Evolutionary conservation across 2,797 vertebrate genomes (phyloP), one percentile per base, ranked within the genome.

Genomic region (Astyanax mexicanus): DNA sequence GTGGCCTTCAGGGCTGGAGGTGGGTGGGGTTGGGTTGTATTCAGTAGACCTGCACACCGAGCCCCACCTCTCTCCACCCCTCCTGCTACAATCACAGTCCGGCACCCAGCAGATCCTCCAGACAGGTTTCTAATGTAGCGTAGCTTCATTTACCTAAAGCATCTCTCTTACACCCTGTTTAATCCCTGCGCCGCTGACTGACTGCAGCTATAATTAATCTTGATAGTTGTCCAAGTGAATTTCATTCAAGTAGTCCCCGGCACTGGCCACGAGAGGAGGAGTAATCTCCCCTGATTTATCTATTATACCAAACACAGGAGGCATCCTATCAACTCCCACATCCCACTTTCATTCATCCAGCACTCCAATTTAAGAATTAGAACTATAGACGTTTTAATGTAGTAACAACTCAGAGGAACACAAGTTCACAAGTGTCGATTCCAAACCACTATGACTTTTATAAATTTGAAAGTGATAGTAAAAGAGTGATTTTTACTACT

Each of bases 201-300:
- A 17, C 21, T 66, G 40, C n/a, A 47, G 29, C 13, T 40, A 11
- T 66, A 27, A 66, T 47, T 66, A 66, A 66, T 66, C 42, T 11
- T 27, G 60, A 42, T 42, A 3, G 19, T 45, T n/a, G 62, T 47
- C 42, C 23, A 29, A 47, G 23, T 10, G 42, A 32, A 66, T 47
- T 25, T 65, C 37, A 7, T 25, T 23, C 17, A 12, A 29, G 29
- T 29, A 32, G 11, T 6, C 6, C 61, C 4, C 42, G 15, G 15
- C 13, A 4, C 25, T 6, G 64, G 17, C 64, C 27, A 29, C 3
- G 37, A 66, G 25, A 11, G 17, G 7, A 44, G 13, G 38, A 64
- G 38, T 44, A 17, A 44, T 27, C 38, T 40, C 21, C 4, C 35
- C 6, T 62, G n/a, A 65, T 65, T 15, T 27, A 40, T 65, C 40